Base-by-base conservation (phyloP, 2,113 vertebrate species). In the Phylloscopus whistleri region DNA sequence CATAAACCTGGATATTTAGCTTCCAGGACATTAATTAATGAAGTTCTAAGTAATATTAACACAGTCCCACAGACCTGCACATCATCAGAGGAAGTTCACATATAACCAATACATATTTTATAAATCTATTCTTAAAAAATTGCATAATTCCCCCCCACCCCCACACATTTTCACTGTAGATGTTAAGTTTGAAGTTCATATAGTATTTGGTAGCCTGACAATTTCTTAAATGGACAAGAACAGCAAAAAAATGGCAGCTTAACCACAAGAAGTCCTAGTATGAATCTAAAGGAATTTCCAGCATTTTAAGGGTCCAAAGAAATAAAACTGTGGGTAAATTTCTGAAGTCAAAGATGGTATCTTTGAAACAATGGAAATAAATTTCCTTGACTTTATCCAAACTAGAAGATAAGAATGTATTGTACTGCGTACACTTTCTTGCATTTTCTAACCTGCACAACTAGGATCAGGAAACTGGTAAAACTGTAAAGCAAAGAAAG, bases 111-210 rank as follows among this genome's bases (percentile, higher is more conserved):
- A 33, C 3, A 7, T 70, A 62, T 14, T 49, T 55, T 20, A 53
- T 41, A 78, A 68, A 66, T 31, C 13, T 74, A 15, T 26, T 74
- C 9, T 51, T 63, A 46, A 20, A 10, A 77, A 59, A 21, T 33
- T 3, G 26, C 33, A 22, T 22, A 1, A 28, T 28, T 6, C 28
- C 55, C 49, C 49, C 11, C 3, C 11, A 2, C 5, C 7, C n/a
- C 3, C 19, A 3, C 10, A 46, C 30, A 16, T 46, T 69, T 81
- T 85, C 64, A 37, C 8, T 37, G 8, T 13, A 59, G 22, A 93
- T 64, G 7, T 19, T 33, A 56, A 46, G 4, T 43, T 88, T 69
- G 69, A 81, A 73, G 24, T 60, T 82, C 8, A 4, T 43, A 41
- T 26, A 60, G 2, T n/a, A 27, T 68, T 77, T 60, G 62, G 19